Evolutionary conservation across 2,113 vertebrate species (phyloP).

Genomic region (Mesocricetus auratus): DNA sequence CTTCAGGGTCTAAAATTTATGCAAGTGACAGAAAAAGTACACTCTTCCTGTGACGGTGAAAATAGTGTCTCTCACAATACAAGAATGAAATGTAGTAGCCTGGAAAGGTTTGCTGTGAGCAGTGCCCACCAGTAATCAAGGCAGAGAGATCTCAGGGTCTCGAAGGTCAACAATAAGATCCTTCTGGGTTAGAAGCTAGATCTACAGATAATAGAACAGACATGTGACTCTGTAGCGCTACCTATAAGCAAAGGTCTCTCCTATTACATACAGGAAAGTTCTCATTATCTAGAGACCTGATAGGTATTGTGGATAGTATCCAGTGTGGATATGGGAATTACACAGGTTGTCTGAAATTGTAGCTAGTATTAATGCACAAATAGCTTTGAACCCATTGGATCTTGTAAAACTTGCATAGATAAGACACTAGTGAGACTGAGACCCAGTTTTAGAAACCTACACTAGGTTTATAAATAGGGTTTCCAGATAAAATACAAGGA

Average conservation of each 20-base stretch:
- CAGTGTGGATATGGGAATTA: neutral
- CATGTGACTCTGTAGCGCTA: accelerated
- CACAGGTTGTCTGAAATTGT: neutral
- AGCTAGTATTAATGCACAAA: neutral
- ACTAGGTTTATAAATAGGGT: constrained; percentile 1
- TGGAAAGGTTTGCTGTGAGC: neutral
- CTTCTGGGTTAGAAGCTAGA: neutral
- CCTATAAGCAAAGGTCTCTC: neutral
- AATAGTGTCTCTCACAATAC: neutral
- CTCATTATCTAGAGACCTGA: neutral
- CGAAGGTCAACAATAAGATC: neutral
- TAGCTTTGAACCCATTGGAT: neutral
- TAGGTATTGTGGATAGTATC: neutral
- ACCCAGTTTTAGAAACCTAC: neutral
- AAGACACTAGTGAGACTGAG: neutral
- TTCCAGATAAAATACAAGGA: constrained; percentile 46
- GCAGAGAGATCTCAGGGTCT: neutral
- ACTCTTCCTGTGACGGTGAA: neutral
- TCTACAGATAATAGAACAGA: neutral
- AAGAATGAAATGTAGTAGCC: neutral
- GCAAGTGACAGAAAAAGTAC: neutral
- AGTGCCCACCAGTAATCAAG: neutral
- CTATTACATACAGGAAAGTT: neutral
- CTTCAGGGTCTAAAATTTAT: neutral
- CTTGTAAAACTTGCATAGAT: neutral